A percentile compares a stretch with the other conserved stretches of the same genome.
phyloP scores from a whole-genome alignment of 1,140 invertebrate genomes.

The Papilio glaucus region DNA sequence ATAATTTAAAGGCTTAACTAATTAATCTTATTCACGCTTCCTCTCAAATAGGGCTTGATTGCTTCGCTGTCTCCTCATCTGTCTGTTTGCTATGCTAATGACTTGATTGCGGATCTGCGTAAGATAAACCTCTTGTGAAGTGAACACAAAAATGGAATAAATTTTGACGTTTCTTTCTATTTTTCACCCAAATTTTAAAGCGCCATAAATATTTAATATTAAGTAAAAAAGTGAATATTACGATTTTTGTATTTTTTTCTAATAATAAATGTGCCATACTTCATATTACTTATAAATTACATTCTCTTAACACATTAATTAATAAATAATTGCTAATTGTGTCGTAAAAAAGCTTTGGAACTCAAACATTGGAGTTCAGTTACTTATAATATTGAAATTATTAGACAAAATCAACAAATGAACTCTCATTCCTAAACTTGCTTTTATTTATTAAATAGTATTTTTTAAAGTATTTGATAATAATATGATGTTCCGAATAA shows the following conservation, averaged over 20 bases:
- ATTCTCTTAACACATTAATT: not conserved
- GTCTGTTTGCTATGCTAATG: slow-evolving; percentile 27
- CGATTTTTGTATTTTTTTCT: no score
- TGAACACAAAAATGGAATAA: slow-evolving; percentile 7
- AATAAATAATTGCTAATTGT: no score
- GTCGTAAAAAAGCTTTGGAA: no score
- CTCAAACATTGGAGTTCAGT: no score
- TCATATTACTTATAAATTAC: not conserved
- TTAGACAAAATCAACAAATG: no score
- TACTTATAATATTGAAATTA: no score
- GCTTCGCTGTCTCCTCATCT: slow-evolving; percentile 25
- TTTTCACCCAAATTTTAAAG: not conserved
- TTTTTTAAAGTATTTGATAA: no score
- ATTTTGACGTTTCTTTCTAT: slow-evolving; percentile 6
- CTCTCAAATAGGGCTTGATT: slow-evolving; percentile 27
- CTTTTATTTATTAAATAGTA: no score
- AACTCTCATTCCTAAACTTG: no score
- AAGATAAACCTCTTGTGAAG: not conserved
- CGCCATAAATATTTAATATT: not conserved
- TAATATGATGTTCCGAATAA: no score
- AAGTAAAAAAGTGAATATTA: not conserved
- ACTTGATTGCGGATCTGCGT: not conserved
- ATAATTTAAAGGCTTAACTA: slow-evolving; percentile 18
- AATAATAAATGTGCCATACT: no score
- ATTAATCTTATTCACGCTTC: slow-evolving; percentile 31